Evolutionary conservation across 2,113 vertebrate genomes (phyloP).

Genomic region (Monarcha castaneiventris): DNA sequence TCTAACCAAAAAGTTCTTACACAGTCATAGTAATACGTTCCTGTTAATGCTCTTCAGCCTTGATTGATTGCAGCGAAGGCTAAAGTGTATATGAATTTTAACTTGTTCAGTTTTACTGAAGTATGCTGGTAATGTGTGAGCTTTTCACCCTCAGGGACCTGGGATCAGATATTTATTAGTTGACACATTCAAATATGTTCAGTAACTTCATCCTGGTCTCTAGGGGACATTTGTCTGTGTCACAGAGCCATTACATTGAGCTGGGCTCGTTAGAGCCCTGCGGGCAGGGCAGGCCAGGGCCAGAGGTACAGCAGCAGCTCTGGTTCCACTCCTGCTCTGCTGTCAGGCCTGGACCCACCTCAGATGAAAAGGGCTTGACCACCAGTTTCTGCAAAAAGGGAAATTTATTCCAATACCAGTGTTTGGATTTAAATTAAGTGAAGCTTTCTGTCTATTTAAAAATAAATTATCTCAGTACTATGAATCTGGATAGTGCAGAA

Average conservation of each 20-base stretch:
- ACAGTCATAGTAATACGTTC: not conserved
- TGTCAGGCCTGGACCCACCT: not conserved
- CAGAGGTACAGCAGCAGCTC: not conserved
- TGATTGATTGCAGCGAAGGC: not conserved
- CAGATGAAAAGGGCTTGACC: not conserved
- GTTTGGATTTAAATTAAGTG: not conserved
- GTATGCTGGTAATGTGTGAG: not conserved
- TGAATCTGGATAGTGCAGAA: not conserved
- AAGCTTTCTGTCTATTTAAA: not conserved
- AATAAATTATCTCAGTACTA: not conserved
- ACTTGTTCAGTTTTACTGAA: not conserved
- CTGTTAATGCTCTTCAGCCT: not conserved
- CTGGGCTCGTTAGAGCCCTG: not conserved
- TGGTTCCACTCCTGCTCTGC: not conserved
- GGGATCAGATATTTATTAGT: conserved; percentile 23
- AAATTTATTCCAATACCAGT: not conserved
- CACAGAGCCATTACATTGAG: not conserved
- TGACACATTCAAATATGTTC: not conserved
- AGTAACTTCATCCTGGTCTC: not conserved
- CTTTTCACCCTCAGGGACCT: not conserved
- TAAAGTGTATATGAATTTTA: not conserved
- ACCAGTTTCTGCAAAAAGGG: not conserved
- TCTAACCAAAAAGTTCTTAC: not conserved
- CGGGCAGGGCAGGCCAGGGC: not conserved
- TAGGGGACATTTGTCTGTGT: not conserved